Conservation (phyloP, 2,113 vertebrate genomes). For the cattle (Bos taurus) region ARS-UCD2.0 NC_037328.1:71775001-71775500, state of each 20-base stretch:
- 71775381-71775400: background rate
- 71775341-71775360: background rate
- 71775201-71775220: background rate
- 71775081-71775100: background rate
- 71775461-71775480: background rate
- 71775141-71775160: background rate
- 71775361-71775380: constrained; percentile 10
- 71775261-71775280: constrained; percentile 33
- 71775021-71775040: background rate
- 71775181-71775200: constrained; percentile 29
- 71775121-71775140: background rate
- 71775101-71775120: background rate
- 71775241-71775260: background rate
- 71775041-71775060: background rate
- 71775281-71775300: background rate
- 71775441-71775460: background rate
- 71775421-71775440: background rate
- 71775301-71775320: background rate
- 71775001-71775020: background rate
- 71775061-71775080: background rate
- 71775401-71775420: background rate
- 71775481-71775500: background rate
- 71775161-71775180: background rate
- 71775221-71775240: background rate
- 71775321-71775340: background rate